Evolutionary conservation across 2,888 invertebrate species (phyloP).

Genomic region (Tyria jacobaeae): DNA sequence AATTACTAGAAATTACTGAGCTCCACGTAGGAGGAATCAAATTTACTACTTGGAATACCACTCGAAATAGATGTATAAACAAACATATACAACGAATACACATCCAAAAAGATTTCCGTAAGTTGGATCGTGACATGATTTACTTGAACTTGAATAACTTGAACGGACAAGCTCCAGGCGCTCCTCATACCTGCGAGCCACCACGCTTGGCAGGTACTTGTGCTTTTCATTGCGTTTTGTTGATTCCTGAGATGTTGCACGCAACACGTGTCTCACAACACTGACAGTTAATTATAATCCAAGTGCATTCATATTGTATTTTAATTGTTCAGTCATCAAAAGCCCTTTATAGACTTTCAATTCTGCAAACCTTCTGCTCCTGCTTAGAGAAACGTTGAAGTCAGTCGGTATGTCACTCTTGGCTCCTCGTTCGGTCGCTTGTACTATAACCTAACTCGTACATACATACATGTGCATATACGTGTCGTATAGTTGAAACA

Average conservation of each 20-base stretch:
- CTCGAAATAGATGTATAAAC: too few species aligned
- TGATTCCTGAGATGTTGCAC: background rate
- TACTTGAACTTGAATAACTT: too few species aligned
- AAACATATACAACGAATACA: too few species aligned
- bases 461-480: too few species aligned
- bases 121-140: too few species aligned
- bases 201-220: background rate
- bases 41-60: background rate
- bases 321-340: background rate
- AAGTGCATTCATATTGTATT: background rate
- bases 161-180: background rate
- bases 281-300: background rate
- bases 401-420: background rate
- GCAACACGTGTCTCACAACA: background rate
- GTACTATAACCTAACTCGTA: too few species aligned
- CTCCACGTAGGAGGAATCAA: background rate
- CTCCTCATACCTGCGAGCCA: background rate
- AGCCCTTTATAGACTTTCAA: background rate
- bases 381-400: background rate
- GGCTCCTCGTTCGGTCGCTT: too few species aligned
- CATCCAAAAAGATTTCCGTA: too few species aligned
- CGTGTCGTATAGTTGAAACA: background rate
- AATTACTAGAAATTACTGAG: too few species aligned
- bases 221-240: slow-evolving; percentile 1
- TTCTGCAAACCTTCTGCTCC: background rate